phyloP scores from a whole-genome alignment of 2,797 vertebrate species.

The Etheostoma perlongum region DNA sequence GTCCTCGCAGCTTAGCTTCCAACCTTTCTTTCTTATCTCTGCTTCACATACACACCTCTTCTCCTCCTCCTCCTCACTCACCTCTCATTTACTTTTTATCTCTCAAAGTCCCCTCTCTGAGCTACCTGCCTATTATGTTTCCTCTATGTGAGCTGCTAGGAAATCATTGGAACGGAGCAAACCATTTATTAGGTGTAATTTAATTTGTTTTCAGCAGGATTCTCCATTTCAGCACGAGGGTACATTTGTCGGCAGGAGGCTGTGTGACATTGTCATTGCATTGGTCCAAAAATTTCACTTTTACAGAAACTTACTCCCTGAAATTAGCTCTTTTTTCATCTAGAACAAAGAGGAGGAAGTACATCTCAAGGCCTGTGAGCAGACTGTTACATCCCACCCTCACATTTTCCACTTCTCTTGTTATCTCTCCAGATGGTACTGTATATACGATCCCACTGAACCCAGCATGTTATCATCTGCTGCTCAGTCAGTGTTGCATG shows the following conservation, averaged over 20 bases:
- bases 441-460: conserved; percentile 12
- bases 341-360: background rate
- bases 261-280: conserved; percentile 47
- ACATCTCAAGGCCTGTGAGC: conserved; percentile 13
- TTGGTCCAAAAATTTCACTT: conserved; percentile 41
- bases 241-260: conserved; percentile 36
- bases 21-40: conserved; percentile 43
- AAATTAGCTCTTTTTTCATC: conserved; percentile 13
- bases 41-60: conserved; percentile 28
- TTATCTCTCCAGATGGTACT: conserved; percentile 21
- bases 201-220: conserved; percentile 67
- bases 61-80: conserved; percentile 46
- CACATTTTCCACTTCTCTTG: background rate
- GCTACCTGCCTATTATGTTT: conserved; percentile 60
- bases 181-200: conserved; percentile 71
- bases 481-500: background rate
- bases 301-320: conserved; percentile 24
- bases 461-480: conserved; percentile 31
- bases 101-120: conserved; percentile 53
- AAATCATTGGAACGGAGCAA: conserved; percentile 69
- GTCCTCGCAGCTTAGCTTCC: conserved; percentile 12
- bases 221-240: conserved; percentile 51
- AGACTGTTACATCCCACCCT: background rate
- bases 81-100: conserved; percentile 67
- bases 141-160: conserved; percentile 52